phyloP scores from a whole-genome alignment of 2,113 vertebrate genomes.

The Lucifuga dentata region DNA sequence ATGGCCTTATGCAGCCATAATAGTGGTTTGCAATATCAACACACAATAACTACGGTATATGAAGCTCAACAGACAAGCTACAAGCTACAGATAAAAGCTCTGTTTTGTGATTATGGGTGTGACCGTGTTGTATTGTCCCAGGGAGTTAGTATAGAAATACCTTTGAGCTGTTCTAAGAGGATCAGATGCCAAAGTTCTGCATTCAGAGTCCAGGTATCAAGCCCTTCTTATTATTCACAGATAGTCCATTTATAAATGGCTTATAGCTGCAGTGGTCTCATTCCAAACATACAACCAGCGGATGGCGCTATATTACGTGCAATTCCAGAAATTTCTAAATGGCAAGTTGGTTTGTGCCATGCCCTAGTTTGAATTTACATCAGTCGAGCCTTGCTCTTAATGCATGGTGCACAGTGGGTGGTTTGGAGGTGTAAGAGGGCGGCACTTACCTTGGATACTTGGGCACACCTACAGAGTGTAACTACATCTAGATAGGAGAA shows the following conservation, averaged over 20 bases:
- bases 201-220: conserved; percentile 21
- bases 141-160: background rate
- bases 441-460: conserved; percentile 93
- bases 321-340: conserved; percentile 13
- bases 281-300: conserved; percentile 49
- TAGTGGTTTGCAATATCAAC: background rate
- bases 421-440: conserved; percentile 2
- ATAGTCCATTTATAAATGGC: conserved; percentile 55
- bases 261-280: conserved; percentile 43
- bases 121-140: too few relatives aligned
- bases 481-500: conserved; percentile 98
- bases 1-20: background rate
- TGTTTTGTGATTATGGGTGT: too few relatives aligned
- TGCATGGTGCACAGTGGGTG: conserved; percentile 2
- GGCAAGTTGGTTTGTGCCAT: background rate
- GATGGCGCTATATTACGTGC: conserved; percentile 46
- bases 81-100: too few relatives aligned
- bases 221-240: conserved; percentile 41
- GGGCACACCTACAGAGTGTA: conserved; percentile 94
- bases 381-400: background rate
- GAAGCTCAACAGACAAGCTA: background rate
- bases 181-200: conserved; percentile 27
- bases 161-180: conserved; percentile 14
- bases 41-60: background rate
- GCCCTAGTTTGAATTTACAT: conserved; percentile 2